phyloP scores from a whole-genome alignment of 2,888 invertebrate species.

The Pammene aurita region DNA sequence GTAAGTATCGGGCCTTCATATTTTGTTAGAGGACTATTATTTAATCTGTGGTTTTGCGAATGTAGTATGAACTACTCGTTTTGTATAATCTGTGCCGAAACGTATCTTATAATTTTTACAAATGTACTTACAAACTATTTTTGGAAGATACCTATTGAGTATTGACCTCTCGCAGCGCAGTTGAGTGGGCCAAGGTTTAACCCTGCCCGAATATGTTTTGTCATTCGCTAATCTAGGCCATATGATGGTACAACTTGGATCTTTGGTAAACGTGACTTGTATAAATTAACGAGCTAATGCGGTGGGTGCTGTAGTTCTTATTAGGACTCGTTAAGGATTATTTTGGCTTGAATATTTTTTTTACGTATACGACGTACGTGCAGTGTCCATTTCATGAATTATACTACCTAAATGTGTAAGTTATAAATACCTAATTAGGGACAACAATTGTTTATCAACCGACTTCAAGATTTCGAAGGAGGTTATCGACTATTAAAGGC shows the following conservation, averaged over 20 bases:
- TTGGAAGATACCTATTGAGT: neutral
- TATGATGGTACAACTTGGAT: neutral
- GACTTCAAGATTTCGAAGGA: too few relatives aligned
- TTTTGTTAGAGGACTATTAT: too few relatives aligned
- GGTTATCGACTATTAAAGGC: too few relatives aligned
- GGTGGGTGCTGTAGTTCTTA: neutral
- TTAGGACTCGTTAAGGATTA: neutral
- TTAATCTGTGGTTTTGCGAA: too few relatives aligned
- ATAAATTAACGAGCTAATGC: neutral
- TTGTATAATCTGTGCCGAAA: neutral
- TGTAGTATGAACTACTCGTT: too few relatives aligned
- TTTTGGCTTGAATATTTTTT: neutral
- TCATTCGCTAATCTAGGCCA: constrained; percentile 2
- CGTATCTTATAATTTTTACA: neutral
- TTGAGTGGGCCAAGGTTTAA: neutral
- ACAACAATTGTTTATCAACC: too few relatives aligned
- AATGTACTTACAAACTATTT: neutral
- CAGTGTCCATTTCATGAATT: too few relatives aligned
- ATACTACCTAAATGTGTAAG: too few relatives aligned
- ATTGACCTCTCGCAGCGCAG: neutral
- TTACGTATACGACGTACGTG: too few relatives aligned
- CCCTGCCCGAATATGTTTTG: neutral
- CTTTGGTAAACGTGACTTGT: neutral
- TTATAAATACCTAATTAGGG: too few relatives aligned
- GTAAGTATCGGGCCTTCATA: too few relatives aligned